Conservation (phyloP, 2,888 invertebrate species). For the Apotomis capreana region DNA sequence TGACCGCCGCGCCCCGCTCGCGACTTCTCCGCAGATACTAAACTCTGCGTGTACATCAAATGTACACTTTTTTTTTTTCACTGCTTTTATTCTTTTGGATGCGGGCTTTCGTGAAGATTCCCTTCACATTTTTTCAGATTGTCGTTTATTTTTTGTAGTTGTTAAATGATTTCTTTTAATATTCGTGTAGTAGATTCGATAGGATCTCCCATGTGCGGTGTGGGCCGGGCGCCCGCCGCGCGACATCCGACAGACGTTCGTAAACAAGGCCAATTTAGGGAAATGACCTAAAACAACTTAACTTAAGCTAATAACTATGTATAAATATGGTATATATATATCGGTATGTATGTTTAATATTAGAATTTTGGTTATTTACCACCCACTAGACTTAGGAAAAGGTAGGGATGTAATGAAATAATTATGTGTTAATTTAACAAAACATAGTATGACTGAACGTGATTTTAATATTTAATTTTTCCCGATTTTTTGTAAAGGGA, state of each 20-base stretch:
- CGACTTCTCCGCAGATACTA: constrained; percentile 61
- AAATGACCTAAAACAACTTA: constrained; percentile 81
- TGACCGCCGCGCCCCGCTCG: constrained; percentile 53
- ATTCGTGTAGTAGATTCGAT: constrained; percentile 54
- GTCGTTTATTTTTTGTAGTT: constrained; percentile 54
- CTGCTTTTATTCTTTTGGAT: constrained; percentile 78
- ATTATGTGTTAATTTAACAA: constrained; percentile 82
- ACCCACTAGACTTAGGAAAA: constrained; percentile 82
- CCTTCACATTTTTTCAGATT: constrained; percentile 57
- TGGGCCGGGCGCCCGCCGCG: constrained; percentile 18
- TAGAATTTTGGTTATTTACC: constrained; percentile 83
- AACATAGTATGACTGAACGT: constrained; percentile 81
- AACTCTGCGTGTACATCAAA: constrained; percentile 58
- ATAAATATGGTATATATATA: constrained; percentile 83
- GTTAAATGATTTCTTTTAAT: constrained; percentile 78
- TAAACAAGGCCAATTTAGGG: constrained; percentile 81
- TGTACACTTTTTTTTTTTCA: constrained; percentile 61
- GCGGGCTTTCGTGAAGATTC: constrained; percentile 74
- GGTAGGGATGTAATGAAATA: constrained; percentile 80
- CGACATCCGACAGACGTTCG: constrained; percentile 77
- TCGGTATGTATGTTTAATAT: constrained; percentile 83
- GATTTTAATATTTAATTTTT: constrained; percentile 75
- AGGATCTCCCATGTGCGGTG: constrained; percentile 55
- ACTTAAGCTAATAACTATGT: constrained; percentile 83
- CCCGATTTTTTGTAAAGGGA: constrained; percentile 73